Evolutionary conservation across 2,113 vertebrate species (phyloP).

Genomic region (Gambusia holbrooki): DNA sequence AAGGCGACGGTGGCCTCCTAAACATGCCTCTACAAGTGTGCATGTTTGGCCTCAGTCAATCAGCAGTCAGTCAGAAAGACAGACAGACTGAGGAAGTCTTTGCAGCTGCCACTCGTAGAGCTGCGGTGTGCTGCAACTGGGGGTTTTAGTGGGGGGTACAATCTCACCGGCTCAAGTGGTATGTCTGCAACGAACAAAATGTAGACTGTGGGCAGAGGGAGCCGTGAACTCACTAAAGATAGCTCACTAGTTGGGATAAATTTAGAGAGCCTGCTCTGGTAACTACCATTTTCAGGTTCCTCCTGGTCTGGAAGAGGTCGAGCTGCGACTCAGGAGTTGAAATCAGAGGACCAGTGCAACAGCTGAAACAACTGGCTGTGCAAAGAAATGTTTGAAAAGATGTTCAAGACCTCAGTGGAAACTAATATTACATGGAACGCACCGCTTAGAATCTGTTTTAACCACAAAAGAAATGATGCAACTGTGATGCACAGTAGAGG

Average conservation of each 20-base stretch:
- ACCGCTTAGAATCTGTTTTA: not conserved
- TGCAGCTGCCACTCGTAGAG: constrained; percentile 65
- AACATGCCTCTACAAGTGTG: constrained; percentile 74
- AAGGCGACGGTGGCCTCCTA: constrained; percentile 54
- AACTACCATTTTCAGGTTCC: constrained; percentile 61
- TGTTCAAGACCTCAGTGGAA: not conserved
- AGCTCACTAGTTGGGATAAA: constrained; percentile 59
- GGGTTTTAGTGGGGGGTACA: constrained; percentile 33
- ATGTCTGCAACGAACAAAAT: constrained; percentile 61
- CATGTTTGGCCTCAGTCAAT: constrained; percentile 49
- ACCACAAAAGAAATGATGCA: not conserved
- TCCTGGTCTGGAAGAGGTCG: constrained; percentile 33
- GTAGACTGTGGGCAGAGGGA: constrained; percentile 68
- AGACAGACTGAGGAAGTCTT: constrained; percentile 83
- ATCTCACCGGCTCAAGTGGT: constrained; percentile 54
- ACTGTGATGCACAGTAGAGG: not conserved
- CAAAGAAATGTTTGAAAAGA: not conserved
- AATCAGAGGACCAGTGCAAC: not conserved
- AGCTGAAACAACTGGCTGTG: not conserved
- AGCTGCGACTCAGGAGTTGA: constrained; percentile 8
- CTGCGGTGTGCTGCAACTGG: not conserved
- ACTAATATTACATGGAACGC: not conserved
- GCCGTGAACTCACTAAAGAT: constrained; percentile 67
- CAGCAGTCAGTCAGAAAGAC: constrained; percentile 71
- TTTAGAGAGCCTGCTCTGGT: constrained; percentile 67